phyloP scores from a whole-genome alignment of 2,113 vertebrate genomes.

The Tragelaphus strepsiceros region DNA sequence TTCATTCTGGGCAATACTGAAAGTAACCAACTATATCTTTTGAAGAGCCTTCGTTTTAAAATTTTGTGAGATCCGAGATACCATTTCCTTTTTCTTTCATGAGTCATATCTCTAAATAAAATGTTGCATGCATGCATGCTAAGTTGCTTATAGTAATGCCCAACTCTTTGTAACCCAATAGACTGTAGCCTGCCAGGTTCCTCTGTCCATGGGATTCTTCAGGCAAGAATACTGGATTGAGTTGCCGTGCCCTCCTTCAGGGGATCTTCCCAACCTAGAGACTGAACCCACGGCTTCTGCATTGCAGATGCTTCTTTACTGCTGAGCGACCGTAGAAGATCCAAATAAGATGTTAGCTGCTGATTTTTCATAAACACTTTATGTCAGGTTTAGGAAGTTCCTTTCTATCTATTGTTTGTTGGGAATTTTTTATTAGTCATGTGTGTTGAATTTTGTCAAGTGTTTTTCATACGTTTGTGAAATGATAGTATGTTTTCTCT shows the following conservation, averaged over 20 bases:
- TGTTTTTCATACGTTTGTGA: background rate
- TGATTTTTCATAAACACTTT: background rate
- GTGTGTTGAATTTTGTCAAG: background rate
- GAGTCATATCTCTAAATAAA: background rate
- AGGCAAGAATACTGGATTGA: background rate
- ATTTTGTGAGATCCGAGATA: background rate
- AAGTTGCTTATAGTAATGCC: background rate
- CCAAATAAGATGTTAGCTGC: background rate
- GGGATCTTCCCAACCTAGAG: accelerated
- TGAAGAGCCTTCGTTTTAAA: background rate
- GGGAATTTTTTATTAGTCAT: background rate
- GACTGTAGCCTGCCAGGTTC: background rate
- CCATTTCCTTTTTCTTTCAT: background rate
- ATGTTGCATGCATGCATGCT: background rate
- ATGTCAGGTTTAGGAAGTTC: background rate
- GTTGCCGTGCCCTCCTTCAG: background rate
- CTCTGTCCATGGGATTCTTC: background rate
- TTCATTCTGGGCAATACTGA: background rate
- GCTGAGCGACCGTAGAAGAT: background rate
- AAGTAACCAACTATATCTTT: background rate
- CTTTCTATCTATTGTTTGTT: background rate
- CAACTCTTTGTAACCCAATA: background rate
- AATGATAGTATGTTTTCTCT: background rate
- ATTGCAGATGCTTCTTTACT: background rate
- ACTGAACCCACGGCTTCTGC: accelerated